Conservation (phyloP, 92 coral and sea anemone genomes). For the Bergia puertoricense region DNA sequence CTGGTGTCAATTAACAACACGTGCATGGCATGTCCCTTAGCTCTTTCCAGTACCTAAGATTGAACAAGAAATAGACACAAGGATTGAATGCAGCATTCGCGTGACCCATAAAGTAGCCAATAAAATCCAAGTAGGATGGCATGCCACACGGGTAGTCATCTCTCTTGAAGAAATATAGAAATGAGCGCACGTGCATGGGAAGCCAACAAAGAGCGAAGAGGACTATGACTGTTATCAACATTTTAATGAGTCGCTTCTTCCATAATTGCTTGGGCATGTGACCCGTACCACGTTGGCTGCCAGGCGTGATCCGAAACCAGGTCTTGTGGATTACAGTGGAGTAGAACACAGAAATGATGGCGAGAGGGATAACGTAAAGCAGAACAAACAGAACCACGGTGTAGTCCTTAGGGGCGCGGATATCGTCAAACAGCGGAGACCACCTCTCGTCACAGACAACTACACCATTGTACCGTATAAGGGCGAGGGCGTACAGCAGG, state of each 20-base stretch:
- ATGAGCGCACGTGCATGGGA: conserved; percentile 46
- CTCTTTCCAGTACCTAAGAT: conserved; percentile 16
- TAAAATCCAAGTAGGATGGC: conserved; percentile 29
- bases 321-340: conserved; percentile 29
- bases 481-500: conserved; percentile 24
- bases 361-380: conserved; percentile 18
- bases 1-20: background rate
- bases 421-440: conserved; percentile 28
- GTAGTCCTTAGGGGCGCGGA: conserved; percentile 31
- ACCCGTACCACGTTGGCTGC: background rate
- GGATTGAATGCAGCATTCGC: conserved; percentile 35
- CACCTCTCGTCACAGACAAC: conserved; percentile 37
- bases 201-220: conserved; percentile 39
- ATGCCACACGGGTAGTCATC: conserved; percentile 35
- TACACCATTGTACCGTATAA: background rate
- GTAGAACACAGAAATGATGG: conserved; percentile 18
- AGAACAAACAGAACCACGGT: conserved; percentile 25
- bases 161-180: conserved; percentile 37
- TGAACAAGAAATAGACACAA: conserved; percentile 35
- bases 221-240: conserved; percentile 19
- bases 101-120: conserved; percentile 41
- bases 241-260: conserved; percentile 36
- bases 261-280: conserved; percentile 11
- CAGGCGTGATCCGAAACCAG: conserved; percentile 31
- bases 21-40: background rate